Evolutionary conservation across 1,140 invertebrate genomes (phyloP).

Genomic region (Campodea augens): DNA sequence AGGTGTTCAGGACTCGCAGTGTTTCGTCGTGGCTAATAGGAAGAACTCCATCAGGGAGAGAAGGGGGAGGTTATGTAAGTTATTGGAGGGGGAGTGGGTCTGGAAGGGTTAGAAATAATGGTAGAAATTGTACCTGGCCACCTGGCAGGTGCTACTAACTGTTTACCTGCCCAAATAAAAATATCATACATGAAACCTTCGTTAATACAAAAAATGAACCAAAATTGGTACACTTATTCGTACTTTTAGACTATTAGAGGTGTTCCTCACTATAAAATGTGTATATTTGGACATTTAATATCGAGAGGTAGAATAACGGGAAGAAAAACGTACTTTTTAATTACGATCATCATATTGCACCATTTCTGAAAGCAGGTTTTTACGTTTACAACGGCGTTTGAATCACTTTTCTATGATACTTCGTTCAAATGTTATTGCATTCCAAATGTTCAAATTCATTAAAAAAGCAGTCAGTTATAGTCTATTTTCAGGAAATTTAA

Average conservation of each 20-base stretch:
- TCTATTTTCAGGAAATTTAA: too few relatives aligned
- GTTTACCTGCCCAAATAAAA: too few relatives aligned
- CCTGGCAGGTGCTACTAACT: too few relatives aligned
- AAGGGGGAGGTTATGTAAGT: constrained; percentile 13
- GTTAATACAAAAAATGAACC: constrained; percentile 3
- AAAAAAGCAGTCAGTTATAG: too few relatives aligned
- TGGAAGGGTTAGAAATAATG: constrained; percentile 22
- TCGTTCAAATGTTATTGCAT: too few relatives aligned
- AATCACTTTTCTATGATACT: too few relatives aligned
- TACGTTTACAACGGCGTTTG: too few relatives aligned
- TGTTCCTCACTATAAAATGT: background rate
- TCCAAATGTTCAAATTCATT: too few relatives aligned
- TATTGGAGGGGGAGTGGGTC: constrained; percentile 22
- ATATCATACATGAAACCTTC: too few relatives aligned
- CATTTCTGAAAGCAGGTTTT: too few relatives aligned
- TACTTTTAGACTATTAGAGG: constrained; percentile 7
- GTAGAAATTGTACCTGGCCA: background rate
- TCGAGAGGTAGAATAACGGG: background rate
- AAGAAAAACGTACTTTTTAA: too few relatives aligned
- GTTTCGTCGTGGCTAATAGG: constrained; percentile 17
- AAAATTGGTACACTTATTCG: constrained; percentile 11
- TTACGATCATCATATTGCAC: background rate
- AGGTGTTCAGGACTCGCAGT: constrained; percentile 20
- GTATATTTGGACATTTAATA: background rate
- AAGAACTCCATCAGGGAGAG: constrained; percentile 27